Conservation (phyloP, 2,888 invertebrate species). For the Tineola bisselliella region DNA sequence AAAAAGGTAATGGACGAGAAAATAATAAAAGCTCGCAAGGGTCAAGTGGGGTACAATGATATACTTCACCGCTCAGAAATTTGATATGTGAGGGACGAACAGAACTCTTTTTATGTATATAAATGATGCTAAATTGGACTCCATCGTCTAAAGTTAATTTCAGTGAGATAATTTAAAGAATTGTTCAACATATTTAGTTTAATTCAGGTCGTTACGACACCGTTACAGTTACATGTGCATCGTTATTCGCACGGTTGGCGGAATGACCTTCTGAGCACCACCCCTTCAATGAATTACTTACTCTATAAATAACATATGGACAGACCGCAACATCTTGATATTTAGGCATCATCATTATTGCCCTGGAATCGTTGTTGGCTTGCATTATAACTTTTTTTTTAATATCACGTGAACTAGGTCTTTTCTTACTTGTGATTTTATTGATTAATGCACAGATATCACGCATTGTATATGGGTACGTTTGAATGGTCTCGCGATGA, state of each 20-base stretch:
- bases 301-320: slow-evolving; percentile 11
- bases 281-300: slow-evolving; percentile 10
- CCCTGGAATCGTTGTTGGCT: not conserved
- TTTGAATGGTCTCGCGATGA: not conserved
- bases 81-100: too few species aligned
- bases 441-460: not conserved
- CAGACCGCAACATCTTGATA: slow-evolving; percentile 21
- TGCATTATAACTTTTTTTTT: not conserved
- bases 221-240: slow-evolving; percentile 11
- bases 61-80: too few species aligned
- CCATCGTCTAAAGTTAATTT: too few species aligned
- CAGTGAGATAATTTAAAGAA: too few species aligned
- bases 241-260: slow-evolving; percentile 7
- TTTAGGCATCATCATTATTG: slow-evolving; percentile 14
- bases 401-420: slow-evolving; percentile 11
- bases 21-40: too few species aligned
- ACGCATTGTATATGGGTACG: not conserved
- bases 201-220: not conserved
- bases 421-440: not conserved
- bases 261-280: slow-evolving; percentile 11
- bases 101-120: too few species aligned
- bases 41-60: too few species aligned
- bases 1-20: too few species aligned
- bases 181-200: too few species aligned
- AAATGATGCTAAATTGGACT: too few species aligned